Base-by-base conservation (phyloP, 2,888 invertebrate species). In the Carterocephalus palaemon region DNA sequence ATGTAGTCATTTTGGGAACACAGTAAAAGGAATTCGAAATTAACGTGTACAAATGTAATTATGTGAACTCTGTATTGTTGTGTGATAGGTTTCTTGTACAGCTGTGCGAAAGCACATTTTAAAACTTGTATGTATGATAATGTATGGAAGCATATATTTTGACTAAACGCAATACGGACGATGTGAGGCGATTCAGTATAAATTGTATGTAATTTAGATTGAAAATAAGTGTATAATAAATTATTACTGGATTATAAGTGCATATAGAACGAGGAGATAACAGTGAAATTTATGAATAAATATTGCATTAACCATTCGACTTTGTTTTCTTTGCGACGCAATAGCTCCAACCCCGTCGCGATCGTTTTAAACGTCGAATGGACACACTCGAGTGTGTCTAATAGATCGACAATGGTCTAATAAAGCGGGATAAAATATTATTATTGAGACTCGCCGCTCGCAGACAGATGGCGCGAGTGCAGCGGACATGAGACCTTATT, bases 201-300 rank as follows among this genome's bases (percentile, higher is more conserved):
- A 70, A 63, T 64, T 77, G 70, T 76, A 74, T 68, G 74, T 72
- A 59, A 63, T 64, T 64, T 72, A 77, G 73, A 73, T 74, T 73
- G 58, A 57, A 64, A 52, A 57, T 80, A 81, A 77, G 70, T 82
- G 81, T 85, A 83, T 78, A 78, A 81, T 85, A 85, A 83, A 83
- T 82, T 84, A 86, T 85, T 84, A 75, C 66, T 79, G 64, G 62
- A 67, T 65, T 70, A 59, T 82, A 84, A 83, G 81, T 75, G 77
- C 75, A 76, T 77, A 83, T 81, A 83, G 82, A 78, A 74, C 75
- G 83, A 78, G 73, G 69, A 80, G 73, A 82, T 77, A 74, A 83
- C 82, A 81, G 80, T 84, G 84, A 85, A 84, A 80, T 76, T 83
- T 80, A 83, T 76, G 78, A 85, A 84, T 86, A 86, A 86, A 86